Conservation (phyloP, 2,113 vertebrate species). For the Rhineura floridana region DNA sequence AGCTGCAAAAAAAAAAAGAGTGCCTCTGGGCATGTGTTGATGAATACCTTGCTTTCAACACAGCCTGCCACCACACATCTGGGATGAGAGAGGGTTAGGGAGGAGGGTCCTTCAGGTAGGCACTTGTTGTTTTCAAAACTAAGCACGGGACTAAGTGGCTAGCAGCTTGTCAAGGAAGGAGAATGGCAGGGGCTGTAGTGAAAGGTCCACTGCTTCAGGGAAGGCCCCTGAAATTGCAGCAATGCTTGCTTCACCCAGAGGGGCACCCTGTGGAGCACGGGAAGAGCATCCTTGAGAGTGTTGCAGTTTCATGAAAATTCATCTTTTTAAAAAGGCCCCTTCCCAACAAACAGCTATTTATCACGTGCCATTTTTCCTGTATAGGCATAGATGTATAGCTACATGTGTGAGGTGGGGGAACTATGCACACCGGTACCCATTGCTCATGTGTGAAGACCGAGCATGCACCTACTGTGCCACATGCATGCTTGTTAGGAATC, state of each 20-base stretch:
- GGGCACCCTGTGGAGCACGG: background rate
- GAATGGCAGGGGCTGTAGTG: too few relatives aligned
- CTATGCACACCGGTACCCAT: background rate
- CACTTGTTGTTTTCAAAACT: rapidly evolving
- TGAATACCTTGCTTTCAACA: background rate
- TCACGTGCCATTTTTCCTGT: background rate
- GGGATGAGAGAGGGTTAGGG: background rate
- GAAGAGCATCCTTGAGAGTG: background rate
- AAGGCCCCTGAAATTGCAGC: background rate
- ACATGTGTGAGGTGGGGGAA: too few relatives aligned
- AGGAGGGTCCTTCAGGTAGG: background rate
- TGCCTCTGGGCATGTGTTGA: background rate
- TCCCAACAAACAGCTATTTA: background rate
- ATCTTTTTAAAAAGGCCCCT: background rate
- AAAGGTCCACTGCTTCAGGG: background rate
- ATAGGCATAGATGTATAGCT: background rate
- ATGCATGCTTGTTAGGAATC: background rate
- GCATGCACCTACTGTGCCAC: background rate
- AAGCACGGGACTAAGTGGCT: background rate
- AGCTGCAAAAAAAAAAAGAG: background rate
- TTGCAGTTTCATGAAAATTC: background rate
- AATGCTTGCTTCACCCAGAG: background rate
- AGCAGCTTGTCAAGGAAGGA: background rate
- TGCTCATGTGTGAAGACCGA: too few relatives aligned
- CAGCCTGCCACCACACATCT: too few relatives aligned